Conservation (phyloP, 92 coral and sea anemone species). For the Palythoa grandis region DNA sequence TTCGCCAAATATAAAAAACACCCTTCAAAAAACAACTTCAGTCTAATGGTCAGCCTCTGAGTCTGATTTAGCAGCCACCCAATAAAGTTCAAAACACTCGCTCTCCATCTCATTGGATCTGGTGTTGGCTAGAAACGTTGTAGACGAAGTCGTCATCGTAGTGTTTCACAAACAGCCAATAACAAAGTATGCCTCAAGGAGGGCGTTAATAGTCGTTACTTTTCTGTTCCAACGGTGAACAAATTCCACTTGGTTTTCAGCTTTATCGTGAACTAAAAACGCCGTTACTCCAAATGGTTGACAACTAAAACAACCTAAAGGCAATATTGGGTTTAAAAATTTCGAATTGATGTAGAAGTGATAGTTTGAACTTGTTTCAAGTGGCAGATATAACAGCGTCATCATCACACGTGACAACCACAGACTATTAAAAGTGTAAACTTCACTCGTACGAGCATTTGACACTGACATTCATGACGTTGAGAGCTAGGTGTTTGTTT, state of each 20-base stretch:
- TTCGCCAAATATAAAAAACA: too few species aligned
- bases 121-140: neutral
- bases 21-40: too few species aligned
- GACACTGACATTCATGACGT: neutral
- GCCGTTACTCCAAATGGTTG: neutral
- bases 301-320: neutral
- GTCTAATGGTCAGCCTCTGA: too few species aligned
- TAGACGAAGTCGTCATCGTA: neutral
- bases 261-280: neutral
- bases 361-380: neutral
- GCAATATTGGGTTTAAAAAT: neutral
- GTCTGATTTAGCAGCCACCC: neutral
- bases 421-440: neutral
- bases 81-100: neutral
- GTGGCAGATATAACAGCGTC: neutral
- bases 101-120: neutral
- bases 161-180: neutral
- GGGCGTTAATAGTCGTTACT: neutral
- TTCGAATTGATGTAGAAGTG: neutral
- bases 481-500: neutral
- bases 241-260: neutral
- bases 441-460: neutral
- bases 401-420: neutral
- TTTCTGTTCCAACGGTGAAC: neutral
- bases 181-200: neutral